These are phyloP conservation scores for Hipposideros armiger DNA, from an alignment of 2,113 vertebrate species.

Conservation along the genomic window DNA sequence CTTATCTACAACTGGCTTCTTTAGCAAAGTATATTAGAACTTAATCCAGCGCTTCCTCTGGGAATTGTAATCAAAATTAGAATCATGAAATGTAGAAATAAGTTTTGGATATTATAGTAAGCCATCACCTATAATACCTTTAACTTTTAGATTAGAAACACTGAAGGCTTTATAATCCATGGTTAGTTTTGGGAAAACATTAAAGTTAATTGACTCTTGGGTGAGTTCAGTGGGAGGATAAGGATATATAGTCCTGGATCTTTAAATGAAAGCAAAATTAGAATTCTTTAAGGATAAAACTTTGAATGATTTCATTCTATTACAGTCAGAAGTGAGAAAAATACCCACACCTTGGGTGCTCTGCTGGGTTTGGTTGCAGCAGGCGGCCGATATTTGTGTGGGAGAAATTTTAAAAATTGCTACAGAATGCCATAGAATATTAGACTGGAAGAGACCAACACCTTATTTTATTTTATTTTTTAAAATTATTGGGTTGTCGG, in stretches of 20 bases:
- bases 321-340: neutral
- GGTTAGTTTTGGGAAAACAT: constrained; percentile 45
- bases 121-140: constrained; percentile 67
- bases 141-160: constrained; percentile 65
- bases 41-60: constrained; percentile 63
- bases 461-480: no score
- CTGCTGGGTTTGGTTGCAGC: neutral
- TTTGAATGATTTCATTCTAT: neutral
- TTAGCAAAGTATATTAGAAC: constrained; percentile 65
- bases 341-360: neutral
- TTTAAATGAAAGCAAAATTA: constrained; percentile 66
- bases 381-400: neutral
- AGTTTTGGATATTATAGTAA: constrained; percentile 53
- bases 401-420: neutral
- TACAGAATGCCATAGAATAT: neutral
- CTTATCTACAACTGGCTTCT: constrained; percentile 68
- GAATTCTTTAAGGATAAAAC: constrained; percentile 30
- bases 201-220: neutral
- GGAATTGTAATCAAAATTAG: constrained; percentile 76
- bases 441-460: no score
- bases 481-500: no score
- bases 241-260: neutral
- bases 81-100: constrained; percentile 70
- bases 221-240: constrained; percentile 4
- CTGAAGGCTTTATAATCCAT: constrained; percentile 28